Conservation (phyloP, 2,888 invertebrate species). For the Hemicrepidius hirtus region DNA sequence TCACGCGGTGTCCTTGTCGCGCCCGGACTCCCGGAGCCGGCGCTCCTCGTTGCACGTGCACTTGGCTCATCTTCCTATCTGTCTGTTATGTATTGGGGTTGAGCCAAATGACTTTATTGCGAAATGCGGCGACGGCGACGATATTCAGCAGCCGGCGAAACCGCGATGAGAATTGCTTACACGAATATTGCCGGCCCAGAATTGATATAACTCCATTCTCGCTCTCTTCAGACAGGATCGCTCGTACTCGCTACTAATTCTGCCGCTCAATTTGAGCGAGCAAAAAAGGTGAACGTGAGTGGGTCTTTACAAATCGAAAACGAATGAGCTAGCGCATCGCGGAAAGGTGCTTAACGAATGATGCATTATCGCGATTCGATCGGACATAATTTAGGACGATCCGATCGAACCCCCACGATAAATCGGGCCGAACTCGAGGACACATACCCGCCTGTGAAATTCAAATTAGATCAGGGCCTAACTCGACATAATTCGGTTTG, state of each 20-base stretch:
- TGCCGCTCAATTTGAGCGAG: slow-evolving; percentile 44
- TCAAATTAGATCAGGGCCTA: slow-evolving; percentile 57
- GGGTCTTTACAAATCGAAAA: slow-evolving; percentile 34
- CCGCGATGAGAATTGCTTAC: slow-evolving; percentile 58
- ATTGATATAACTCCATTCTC: slow-evolving; percentile 47
- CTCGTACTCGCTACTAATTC: slow-evolving; percentile 32
- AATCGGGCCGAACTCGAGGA: slow-evolving; percentile 38
- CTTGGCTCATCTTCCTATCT: slow-evolving; percentile 56
- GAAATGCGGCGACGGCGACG: slow-evolving; percentile 56
- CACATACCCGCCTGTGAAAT: slow-evolving; percentile 53
- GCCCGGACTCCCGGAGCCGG: slow-evolving; percentile 1
- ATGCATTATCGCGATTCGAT: slow-evolving; percentile 42
- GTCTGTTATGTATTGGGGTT: slow-evolving; percentile 58
- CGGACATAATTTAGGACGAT: slow-evolving; percentile 42
- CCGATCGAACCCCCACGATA: slow-evolving; percentile 40
- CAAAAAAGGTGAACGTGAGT: slow-evolving; percentile 36
- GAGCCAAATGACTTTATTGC: slow-evolving; percentile 58
- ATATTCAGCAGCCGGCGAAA: slow-evolving; percentile 57
- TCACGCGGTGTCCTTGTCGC: slow-evolving; percentile 50
- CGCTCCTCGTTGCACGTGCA: slow-evolving; percentile 47
- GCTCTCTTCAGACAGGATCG: slow-evolving; percentile 26
- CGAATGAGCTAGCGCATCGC: slow-evolving; percentile 36
- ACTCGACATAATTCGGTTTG: slow-evolving; percentile 57
- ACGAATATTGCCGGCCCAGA: slow-evolving; percentile 53
- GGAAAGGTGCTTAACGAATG: slow-evolving; percentile 33